A percentile compares a stretch with the other conserved stretches of the same genome.
These are phyloP conservation scores for Ptyas mucosa DNA, from an alignment of 2,113 vertebrate genomes.

Conservation along the genomic window DNA sequence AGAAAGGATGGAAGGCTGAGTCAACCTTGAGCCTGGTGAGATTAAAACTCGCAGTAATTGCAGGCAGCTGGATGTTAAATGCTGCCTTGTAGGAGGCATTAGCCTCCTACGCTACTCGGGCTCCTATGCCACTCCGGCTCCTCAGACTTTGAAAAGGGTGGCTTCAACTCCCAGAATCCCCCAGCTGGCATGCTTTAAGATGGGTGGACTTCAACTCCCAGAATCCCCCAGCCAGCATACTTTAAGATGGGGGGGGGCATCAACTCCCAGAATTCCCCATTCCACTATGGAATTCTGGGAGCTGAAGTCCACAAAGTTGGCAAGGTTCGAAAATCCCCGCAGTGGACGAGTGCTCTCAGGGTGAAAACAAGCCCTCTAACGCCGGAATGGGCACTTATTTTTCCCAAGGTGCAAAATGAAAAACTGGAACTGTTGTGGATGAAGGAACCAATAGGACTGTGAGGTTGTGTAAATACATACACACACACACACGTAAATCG, in stretches of 20 bases:
- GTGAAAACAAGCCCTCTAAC: not conserved
- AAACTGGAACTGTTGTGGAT: not conserved
- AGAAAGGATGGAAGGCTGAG: too few relatives aligned
- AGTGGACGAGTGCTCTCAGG: not conserved
- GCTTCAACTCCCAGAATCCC: too few relatives aligned
- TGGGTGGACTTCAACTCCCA: not conserved
- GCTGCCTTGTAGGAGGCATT: too few relatives aligned
- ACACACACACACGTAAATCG: not conserved
- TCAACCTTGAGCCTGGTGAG: too few relatives aligned
- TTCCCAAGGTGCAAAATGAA: not conserved
- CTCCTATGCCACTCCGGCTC: too few relatives aligned
- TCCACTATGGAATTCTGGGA: not conserved
- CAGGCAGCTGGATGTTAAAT: too few relatives aligned
- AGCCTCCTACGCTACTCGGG: too few relatives aligned
- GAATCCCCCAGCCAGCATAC: not conserved
- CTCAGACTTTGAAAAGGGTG: too few relatives aligned
- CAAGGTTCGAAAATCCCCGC: not conserved
- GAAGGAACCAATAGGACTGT: not conserved
- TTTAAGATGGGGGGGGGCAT: too few relatives aligned
- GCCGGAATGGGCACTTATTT: not conserved
- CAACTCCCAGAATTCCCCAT: not conserved
- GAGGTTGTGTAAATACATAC: rapidly evolving
- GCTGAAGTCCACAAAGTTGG: not conserved
- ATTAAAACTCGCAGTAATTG: too few relatives aligned
- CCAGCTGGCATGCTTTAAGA: too few relatives aligned